phyloP scores from a whole-genome alignment of 1,140 invertebrate species.

The Homalodisca vitripennis region DNA sequence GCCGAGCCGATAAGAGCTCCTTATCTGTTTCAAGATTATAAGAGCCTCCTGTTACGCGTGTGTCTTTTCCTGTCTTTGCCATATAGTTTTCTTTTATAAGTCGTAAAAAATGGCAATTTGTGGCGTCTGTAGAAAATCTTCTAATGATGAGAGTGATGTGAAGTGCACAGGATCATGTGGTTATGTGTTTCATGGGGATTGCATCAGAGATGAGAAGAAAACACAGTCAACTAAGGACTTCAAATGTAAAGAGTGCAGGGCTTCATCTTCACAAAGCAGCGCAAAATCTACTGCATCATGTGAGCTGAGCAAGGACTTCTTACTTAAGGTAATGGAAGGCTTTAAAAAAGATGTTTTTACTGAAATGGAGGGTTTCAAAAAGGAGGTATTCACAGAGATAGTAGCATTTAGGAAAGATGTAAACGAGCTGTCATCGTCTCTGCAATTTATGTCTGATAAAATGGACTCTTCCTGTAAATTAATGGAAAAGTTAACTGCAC shows the following conservation, averaged over 20 bases:
- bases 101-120: conserved; percentile 17
- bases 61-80: no score
- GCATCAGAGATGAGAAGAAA: background rate
- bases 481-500: background rate
- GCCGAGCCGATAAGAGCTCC: no score
- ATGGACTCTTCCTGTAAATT: background rate
- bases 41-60: no score
- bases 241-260: background rate
- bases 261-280: background rate
- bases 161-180: background rate
- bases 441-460: background rate
- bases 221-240: background rate
- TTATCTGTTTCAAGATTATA: no score
- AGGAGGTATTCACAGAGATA: background rate
- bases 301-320: background rate
- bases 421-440: background rate
- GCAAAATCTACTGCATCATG: background rate
- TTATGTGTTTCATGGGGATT: background rate
- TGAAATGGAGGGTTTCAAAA: background rate
- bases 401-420: background rate
- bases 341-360: background rate
- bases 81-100: no score
- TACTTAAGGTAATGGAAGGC: background rate
- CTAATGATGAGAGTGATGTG: conserved; percentile 4
- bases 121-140: background rate